Evolutionary conservation across 2,888 invertebrate genomes (phyloP), one percentile per base, ranked within the genome.

Genomic region (Caenorhabditis sp.): DNA sequence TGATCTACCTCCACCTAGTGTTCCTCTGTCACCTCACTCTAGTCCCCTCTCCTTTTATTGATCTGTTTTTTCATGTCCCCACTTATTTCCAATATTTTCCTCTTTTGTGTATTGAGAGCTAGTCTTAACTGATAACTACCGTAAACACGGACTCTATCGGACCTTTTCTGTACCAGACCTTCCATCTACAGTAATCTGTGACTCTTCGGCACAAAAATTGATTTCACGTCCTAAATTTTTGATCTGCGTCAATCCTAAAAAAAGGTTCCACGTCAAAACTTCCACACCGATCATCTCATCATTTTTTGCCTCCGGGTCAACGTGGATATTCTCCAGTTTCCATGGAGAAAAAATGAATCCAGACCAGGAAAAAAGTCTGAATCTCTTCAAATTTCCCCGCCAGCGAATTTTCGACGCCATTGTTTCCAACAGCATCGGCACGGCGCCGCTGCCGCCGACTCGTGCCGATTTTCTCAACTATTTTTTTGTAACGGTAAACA

Each of bases 361-460:
- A 14, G 12, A 14, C 31, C 54, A 26, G 14, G n/a, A 44, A 63
- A 63, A 63, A 28, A n/a, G n/a, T 44, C 14, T 63, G 26, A 26
- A 24, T 44, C 19, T 3, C 26, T 41, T 24, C 38, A 24, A 24
- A 16, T 54, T 26, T 44, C 22, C 22, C 22, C 44, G 10, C 16
- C 44, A 16, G n/a, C n/a, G n/a, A 44, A 63, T 10, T 44, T 54
- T 44, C 26, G 47, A 51, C 66, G 66, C 51, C 51, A 51, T 66
- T 66, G n/a, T 66, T 51, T 24, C 22, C 49, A 66, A 66, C 35
- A 66, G 51, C 47, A 47, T 35, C 66, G 31, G 28, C 66, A 66
- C 28, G 47, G 35, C 66, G 66, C 38, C 38, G 68, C 51, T 35
- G 66, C 51, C 49, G 35, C 51, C 66, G 51, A 66, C n/a, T 19